phyloP scores from a whole-genome alignment of 2,797 vertebrate species.

The Anabas testudineus region DNA sequence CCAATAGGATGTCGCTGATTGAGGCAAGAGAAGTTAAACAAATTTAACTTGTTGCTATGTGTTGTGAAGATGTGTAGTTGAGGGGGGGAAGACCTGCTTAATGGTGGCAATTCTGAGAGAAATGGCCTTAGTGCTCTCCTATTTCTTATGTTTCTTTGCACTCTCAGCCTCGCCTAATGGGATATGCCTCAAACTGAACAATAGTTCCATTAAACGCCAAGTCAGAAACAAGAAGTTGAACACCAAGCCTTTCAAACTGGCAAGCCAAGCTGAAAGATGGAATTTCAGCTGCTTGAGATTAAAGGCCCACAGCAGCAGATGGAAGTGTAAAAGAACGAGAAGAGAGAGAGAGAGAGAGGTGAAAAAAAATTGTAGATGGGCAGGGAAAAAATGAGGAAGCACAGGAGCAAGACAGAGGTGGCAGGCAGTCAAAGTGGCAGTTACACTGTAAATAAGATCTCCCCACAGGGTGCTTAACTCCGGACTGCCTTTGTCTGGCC shows the following conservation, averaged over 20 bases:
- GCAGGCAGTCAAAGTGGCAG: slow-evolving; percentile 81
- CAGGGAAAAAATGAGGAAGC: slow-evolving; percentile 61
- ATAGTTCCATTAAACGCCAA: slow-evolving; percentile 80
- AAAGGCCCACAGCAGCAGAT: slow-evolving; percentile 73
- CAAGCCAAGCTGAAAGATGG: slow-evolving; percentile 72
- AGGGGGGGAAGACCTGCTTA: slow-evolving; percentile 22
- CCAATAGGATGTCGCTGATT: slow-evolving; percentile 9
- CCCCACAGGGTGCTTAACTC: slow-evolving; percentile 79
- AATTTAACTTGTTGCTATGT: slow-evolving; percentile 44
- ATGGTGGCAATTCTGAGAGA: slow-evolving; percentile 33
- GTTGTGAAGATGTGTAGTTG: slow-evolving; percentile 24
- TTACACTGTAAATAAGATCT: slow-evolving; percentile 84
- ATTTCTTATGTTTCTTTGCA: slow-evolving; percentile 66
- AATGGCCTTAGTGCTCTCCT: slow-evolving; percentile 44
- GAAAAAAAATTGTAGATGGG: slow-evolving; percentile 48
- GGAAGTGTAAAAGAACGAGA: slow-evolving; percentile 72
- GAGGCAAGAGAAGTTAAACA: neutral
- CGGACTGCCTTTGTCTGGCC: slow-evolving; percentile 80
- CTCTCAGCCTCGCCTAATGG: slow-evolving; percentile 68
- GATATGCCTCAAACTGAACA: slow-evolving; percentile 78
- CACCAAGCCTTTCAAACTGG: slow-evolving; percentile 60
- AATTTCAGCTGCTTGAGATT: slow-evolving; percentile 80
- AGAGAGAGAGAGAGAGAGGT: slow-evolving; percentile 12
- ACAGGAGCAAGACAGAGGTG: slow-evolving; percentile 76
- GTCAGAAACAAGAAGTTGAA: slow-evolving; percentile 78